Percentiles rank a stretch among this genome's conserved stretches.
Evolutionary conservation across 2,888 invertebrate genomes (phyloP).

Genomic region (Gymnocheta viridis): DNA sequence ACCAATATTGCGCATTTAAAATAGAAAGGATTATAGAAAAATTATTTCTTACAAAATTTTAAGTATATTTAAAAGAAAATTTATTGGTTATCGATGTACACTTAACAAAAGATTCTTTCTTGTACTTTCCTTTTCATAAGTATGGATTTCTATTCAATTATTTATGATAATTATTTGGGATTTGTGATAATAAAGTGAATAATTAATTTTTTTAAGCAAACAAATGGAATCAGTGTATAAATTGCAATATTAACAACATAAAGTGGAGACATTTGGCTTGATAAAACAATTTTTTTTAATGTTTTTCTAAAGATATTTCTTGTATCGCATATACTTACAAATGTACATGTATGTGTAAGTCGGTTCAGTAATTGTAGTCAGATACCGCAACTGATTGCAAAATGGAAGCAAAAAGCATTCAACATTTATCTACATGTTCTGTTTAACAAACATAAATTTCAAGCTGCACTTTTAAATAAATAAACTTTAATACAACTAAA

Average conservation of each 20-base stretch:
- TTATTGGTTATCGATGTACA: too few species aligned
- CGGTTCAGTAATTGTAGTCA: slow-evolving; percentile 59
- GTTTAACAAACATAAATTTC: slow-evolving; percentile 36
- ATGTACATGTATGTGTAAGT: neutral
- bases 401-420: slow-evolving; percentile 13
- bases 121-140: too few species aligned
- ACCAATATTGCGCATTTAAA: too few species aligned
- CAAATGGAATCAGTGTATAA: slow-evolving; percentile 52
- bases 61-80: too few species aligned
- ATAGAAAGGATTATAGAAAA: too few species aligned
- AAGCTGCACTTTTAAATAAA: slow-evolving; percentile 34
- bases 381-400: slow-evolving; percentile 70
- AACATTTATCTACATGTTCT: slow-evolving; percentile 34
- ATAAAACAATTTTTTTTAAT: slow-evolving; percentile 20
- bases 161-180: too few species aligned
- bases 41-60: too few species aligned
- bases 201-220: neutral
- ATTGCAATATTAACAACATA: slow-evolving; percentile 39
- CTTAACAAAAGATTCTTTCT: too few species aligned
- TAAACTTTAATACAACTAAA: slow-evolving; percentile 41
- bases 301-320: slow-evolving; percentile 59
- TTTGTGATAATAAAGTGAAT: neutral
- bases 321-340: neutral
- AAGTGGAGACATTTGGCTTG: slow-evolving; percentile 62
- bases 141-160: too few species aligned